A percentile compares a stretch with the other conserved stretches of the same genome.
Conservation (phyloP, 2,113 vertebrate genomes). For the Embiotoca jacksoni region DNA sequence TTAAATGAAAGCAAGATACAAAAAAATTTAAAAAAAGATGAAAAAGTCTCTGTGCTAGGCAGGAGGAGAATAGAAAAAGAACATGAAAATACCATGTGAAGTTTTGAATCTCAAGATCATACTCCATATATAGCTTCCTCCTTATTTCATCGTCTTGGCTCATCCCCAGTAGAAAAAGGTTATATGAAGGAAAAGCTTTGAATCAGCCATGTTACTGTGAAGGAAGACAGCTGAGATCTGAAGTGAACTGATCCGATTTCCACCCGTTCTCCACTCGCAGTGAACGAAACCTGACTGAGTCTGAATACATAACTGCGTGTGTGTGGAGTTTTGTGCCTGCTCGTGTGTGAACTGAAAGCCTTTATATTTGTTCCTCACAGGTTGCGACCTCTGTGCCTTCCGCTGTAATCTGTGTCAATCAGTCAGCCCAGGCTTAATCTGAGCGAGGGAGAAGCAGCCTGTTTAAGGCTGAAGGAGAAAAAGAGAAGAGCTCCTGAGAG, state of each 20-base stretch:
- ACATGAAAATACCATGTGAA: too few relatives aligned
- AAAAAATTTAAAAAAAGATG: too few relatives aligned
- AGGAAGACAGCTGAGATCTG: too few relatives aligned
- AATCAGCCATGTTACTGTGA: neutral
- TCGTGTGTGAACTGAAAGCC: slow-evolving; percentile 38
- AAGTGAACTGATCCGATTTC: too few relatives aligned
- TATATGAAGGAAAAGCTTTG: neutral
- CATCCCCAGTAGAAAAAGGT: too few relatives aligned
- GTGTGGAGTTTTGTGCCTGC: neutral
- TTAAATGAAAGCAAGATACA: too few relatives aligned
- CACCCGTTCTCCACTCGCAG: neutral
- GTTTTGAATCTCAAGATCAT: too few relatives aligned
- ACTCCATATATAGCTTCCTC: too few relatives aligned
- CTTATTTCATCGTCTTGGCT: too few relatives aligned
- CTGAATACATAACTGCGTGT: neutral
- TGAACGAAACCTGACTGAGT: neutral
- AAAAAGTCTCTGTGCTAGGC: too few relatives aligned
- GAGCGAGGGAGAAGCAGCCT: slow-evolving; percentile 53
- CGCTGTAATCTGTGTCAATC: slow-evolving; percentile 76
- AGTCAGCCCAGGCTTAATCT: slow-evolving; percentile 76
- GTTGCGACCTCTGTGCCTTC: slow-evolving; percentile 74
- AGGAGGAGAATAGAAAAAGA: too few relatives aligned
- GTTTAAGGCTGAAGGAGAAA: slow-evolving; percentile 41
- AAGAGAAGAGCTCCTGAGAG: slow-evolving; percentile 25
- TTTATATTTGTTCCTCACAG: slow-evolving; percentile 62